Percentiles rank a stretch among this genome's conserved stretches.
These are phyloP conservation scores for Laspeyria flexula DNA, from an alignment of 2,888 invertebrate genomes.

Conservation along the genomic window DNA sequence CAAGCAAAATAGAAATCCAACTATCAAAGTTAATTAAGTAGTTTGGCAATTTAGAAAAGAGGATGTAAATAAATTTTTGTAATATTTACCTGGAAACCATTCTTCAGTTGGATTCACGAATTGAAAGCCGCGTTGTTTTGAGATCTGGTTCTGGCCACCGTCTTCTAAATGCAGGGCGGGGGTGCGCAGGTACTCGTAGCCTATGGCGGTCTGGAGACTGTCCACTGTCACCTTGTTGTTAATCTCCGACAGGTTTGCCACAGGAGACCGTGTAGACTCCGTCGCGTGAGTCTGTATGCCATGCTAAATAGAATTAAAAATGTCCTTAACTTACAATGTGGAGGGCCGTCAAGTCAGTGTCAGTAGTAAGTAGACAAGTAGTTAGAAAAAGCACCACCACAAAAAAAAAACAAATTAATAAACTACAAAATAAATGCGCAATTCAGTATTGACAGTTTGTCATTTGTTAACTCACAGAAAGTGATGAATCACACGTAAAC, in stretches of 20 bases:
- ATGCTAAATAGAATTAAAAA: slow-evolving; percentile 87
- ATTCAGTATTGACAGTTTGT: slow-evolving; percentile 20
- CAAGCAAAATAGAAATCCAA: not conserved
- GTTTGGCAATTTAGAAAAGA: slow-evolving; percentile 1
- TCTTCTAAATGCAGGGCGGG: slow-evolving; percentile 88
- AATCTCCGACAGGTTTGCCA: slow-evolving; percentile 93
- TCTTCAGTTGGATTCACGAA: slow-evolving; percentile 94
- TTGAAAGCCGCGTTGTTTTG: slow-evolving; percentile 93
- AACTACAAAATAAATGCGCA: too few species aligned
- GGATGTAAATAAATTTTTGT: not conserved
- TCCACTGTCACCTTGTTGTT: slow-evolving; percentile 90
- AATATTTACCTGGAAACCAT: slow-evolving; percentile 91
- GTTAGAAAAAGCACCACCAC: slow-evolving; percentile 22
- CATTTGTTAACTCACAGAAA: slow-evolving; percentile 35
- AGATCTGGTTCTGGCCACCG: slow-evolving; percentile 89
- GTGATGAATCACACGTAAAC: slow-evolving; percentile 62
- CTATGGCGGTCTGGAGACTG: slow-evolving; percentile 91
- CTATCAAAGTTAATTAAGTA: not conserved
- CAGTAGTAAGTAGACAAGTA: slow-evolving; percentile 42
- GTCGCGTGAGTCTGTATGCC: slow-evolving; percentile 95
- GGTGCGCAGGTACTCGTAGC: slow-evolving; percentile 93
- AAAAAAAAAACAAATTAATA: not conserved
- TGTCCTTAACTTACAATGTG: slow-evolving; percentile 67
- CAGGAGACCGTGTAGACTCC: slow-evolving; percentile 91
- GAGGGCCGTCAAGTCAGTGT: slow-evolving; percentile 54